Percentiles rank a stretch among this genome's conserved stretches.
Conservation (phyloP, 2,113 vertebrate species). For the Anguilla japonica region DNA sequence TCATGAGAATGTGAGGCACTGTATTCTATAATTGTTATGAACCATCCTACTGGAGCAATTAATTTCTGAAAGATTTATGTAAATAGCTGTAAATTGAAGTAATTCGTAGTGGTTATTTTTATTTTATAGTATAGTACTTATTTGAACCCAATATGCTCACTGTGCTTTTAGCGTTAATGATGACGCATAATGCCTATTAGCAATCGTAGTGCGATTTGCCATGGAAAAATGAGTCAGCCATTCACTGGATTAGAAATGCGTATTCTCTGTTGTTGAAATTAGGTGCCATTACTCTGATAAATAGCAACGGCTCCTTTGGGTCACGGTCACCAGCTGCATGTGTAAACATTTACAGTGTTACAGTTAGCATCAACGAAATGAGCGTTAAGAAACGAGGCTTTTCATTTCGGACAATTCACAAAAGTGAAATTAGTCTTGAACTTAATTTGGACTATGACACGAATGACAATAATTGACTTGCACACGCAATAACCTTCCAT, state of each 20-base stretch:
- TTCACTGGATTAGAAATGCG: background rate
- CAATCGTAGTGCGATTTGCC: background rate
- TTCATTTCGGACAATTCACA: background rate
- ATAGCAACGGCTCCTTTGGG: background rate
- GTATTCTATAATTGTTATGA: background rate
- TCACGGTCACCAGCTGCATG: background rate
- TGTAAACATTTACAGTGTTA: background rate
- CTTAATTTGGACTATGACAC: too few species aligned
- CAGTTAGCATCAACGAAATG: background rate
- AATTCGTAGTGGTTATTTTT: background rate
- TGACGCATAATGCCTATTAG: background rate
- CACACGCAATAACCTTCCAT: background rate
- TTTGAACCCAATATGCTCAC: background rate
- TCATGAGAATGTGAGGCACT: background rate
- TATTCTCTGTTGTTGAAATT: background rate
- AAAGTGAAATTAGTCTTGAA: background rate
- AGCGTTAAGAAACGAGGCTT: background rate
- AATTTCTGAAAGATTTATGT: background rate
- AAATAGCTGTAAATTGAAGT: background rate
- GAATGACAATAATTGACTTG: background rate
- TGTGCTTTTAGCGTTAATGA: background rate
- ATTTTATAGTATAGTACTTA: background rate
- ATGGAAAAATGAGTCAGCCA: background rate
- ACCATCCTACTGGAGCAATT: background rate
- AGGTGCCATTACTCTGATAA: background rate